These are phyloP conservation scores for Brachionus sp. DNA, from an alignment of 1,140 invertebrate species.

Conservation along the genomic window DNA sequence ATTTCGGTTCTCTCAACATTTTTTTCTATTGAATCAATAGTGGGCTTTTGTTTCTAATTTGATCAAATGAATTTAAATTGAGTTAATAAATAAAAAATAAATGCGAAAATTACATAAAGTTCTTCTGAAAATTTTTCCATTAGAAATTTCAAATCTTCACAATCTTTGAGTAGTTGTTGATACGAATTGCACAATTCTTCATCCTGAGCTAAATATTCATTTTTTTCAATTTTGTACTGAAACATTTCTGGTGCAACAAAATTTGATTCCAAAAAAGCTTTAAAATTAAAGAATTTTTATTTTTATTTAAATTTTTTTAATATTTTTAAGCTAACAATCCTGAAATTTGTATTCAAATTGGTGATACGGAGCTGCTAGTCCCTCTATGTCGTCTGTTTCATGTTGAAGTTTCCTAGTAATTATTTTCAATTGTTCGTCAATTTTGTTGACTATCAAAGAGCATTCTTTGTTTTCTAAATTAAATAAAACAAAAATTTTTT, in stretches of 20 bases:
- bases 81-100: no score
- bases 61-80: neutral
- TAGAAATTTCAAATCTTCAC: slow-evolving; percentile 29
- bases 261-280: slow-evolving; percentile 13
- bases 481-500: neutral
- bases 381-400: slow-evolving; percentile 24
- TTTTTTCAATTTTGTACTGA: slow-evolving; percentile 22
- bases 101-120: slow-evolving; percentile 1
- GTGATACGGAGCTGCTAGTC: slow-evolving; percentile 19
- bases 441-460: neutral
- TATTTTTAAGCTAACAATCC: neutral
- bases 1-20: neutral
- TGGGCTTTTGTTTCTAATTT: slow-evolving; percentile 35
- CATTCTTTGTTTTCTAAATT: neutral
- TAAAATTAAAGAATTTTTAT: neutral
- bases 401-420: slow-evolving; percentile 5
- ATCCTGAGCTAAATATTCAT: slow-evolving; percentile 34
- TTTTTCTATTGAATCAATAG: slow-evolving; percentile 39
- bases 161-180: slow-evolving; percentile 32
- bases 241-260: slow-evolving; percentile 20
- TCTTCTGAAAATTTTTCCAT: slow-evolving; percentile 39
- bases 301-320: neutral
- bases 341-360: slow-evolving; percentile 31
- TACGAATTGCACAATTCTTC: slow-evolving; percentile 42
- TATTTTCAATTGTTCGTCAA: slow-evolving; percentile 25